phyloP scores from a whole-genome alignment of 2,888 invertebrate species.

The Chymomyza caudatula region DNA sequence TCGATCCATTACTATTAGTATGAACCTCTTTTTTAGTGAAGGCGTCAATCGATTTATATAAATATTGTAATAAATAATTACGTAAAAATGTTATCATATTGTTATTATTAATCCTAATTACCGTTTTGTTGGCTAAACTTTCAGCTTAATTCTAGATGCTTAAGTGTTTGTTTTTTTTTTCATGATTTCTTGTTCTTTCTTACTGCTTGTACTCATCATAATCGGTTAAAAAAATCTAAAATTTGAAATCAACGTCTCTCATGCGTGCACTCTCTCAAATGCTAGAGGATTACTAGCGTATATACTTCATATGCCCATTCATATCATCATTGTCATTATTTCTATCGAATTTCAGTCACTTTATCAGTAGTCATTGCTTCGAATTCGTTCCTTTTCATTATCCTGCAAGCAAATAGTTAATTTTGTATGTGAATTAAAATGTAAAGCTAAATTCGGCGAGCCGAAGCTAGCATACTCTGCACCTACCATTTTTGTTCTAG shows the following conservation, averaged over 20 bases:
- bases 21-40: conserved; percentile 56
- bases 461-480: background rate
- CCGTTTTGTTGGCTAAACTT: conserved; percentile 57
- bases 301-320: conserved; percentile 33
- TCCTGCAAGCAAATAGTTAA: conserved; percentile 46
- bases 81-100: conserved; percentile 71
- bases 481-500: too few species aligned
- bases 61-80: conserved; percentile 74
- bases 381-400: conserved; percentile 67
- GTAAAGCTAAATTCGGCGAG: background rate
- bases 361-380: conserved; percentile 69
- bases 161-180: conserved; percentile 25
- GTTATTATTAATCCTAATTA: conserved; percentile 58
- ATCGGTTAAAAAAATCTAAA: conserved; percentile 53
- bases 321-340: conserved; percentile 23
- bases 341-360: conserved; percentile 46
- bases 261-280: conserved; percentile 41
- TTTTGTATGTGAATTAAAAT: background rate
- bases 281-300: conserved; percentile 20
- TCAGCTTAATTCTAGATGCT: conserved; percentile 47
- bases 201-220: conserved; percentile 56
- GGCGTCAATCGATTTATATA: conserved; percentile 64
- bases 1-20: conserved; percentile 52
- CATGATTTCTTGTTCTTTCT: conserved; percentile 10
- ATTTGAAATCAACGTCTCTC: conserved; percentile 47